Base-by-base conservation (phyloP, 2,113 vertebrate genomes). In the Tichodroma muraria region DNA sequence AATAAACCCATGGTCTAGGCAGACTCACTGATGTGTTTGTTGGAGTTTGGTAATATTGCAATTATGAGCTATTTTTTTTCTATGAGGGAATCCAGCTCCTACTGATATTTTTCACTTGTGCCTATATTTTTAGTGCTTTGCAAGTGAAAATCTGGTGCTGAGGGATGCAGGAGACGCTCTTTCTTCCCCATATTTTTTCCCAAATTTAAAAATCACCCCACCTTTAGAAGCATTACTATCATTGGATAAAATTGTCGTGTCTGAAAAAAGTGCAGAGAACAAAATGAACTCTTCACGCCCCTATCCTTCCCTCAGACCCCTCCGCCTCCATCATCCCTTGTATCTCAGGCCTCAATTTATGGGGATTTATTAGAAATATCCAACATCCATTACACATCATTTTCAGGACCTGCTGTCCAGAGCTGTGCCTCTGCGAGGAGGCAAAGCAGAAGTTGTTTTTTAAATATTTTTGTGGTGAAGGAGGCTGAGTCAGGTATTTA, bases 331-430 rank as follows among this genome's bases (percentile, higher is more conserved):
- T 9, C 2, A 0, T 31, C 40, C 35, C 49, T 15, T 50, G 35
- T 2, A 0, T 19, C 8, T 37, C 22, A 60, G 28, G 15, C 33
- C 53, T 52, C 22, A 6, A 1, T 65, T 28, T 33, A 24, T 16
- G 27, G 22, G 27, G 14, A 57, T 65, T 88, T 72, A 33, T 33
- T 57, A 6, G 12, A 44, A 45, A 70, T 53, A 45, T n/a, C 38
- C n/a, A 30, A 40, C 4, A 37, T 52, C 10, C 25, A 44, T 20
- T 9, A 28, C 5, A 31, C 0, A 0, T 23, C 2, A 33, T 44
- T 80, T 57, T 57, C 59, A 65, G 15, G 4, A 4, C 18, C 4
- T 57, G 59, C 15, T 44, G 12, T 22, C 66, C 4, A 0, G 25
- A 37, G 8, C 44, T 31, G 24, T 30, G 13, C 20, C 42, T 71